Conservation (phyloP, 2,797 vertebrate genomes). For the Novumbra hubbsi region DNA sequence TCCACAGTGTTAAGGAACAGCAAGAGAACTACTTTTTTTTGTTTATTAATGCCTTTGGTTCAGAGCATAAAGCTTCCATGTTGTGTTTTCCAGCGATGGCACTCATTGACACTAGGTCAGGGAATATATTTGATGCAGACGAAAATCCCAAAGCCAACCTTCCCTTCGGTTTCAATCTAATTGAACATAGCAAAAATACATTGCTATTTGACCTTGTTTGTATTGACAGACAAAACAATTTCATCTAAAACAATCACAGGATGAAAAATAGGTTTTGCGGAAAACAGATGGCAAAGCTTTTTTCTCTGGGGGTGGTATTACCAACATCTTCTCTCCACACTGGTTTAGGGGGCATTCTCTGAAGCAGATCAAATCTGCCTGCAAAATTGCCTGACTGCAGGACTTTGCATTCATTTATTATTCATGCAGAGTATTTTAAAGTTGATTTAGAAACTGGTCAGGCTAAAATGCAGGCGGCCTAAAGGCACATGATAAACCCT, state of each 20-base stretch:
- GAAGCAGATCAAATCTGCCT: slow-evolving; percentile 20
- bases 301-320: slow-evolving; percentile 27
- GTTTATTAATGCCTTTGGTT: slow-evolving; percentile 33
- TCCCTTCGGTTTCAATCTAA: slow-evolving; percentile 20
- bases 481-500: slow-evolving; percentile 13
- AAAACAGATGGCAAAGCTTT: slow-evolving; percentile 51
- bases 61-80: slow-evolving; percentile 8
- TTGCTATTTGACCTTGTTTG: slow-evolving; percentile 58
- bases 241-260: slow-evolving; percentile 43
- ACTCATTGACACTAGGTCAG: not conserved
- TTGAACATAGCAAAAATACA: slow-evolving; percentile 36
- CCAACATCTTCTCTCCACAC: not conserved
- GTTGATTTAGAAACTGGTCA: slow-evolving; percentile 41
- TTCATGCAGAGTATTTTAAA: slow-evolving; percentile 46
- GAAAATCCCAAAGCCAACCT: slow-evolving; percentile 36
- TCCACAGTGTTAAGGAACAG: slow-evolving; percentile 45
- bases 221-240: slow-evolving; percentile 53
- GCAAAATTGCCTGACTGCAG: slow-evolving; percentile 25
- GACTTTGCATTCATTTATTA: slow-evolving; percentile 43
- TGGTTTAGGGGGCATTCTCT: slow-evolving; percentile 9
- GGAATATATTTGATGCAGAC: slow-evolving; percentile 22
- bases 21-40: slow-evolving; percentile 31
- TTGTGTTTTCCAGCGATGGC: slow-evolving; percentile 1
- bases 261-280: slow-evolving; percentile 47
- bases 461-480: slow-evolving; percentile 37